Conservation (phyloP, 2,797 vertebrate species). For the Coilia nasus region DNA sequence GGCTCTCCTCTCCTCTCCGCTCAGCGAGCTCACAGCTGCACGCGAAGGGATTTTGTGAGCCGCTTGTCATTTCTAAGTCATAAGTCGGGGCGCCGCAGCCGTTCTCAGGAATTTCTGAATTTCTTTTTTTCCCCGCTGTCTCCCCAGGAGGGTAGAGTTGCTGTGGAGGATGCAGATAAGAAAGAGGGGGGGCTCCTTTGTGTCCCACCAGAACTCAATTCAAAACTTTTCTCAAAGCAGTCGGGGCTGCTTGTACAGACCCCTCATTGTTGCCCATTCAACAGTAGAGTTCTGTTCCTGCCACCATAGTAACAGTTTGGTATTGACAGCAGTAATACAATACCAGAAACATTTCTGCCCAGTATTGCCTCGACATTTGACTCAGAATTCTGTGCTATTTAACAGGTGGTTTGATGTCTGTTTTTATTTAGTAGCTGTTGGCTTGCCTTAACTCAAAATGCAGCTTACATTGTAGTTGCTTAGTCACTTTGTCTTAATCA, state of each 20-base stretch:
- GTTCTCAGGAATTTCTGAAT: not conserved
- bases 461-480: not conserved
- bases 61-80: conserved; percentile 2
- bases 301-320: not conserved
- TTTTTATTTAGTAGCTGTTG: not conserved
- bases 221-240: not conserved
- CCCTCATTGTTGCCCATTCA: not conserved
- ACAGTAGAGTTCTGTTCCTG: conserved; percentile 11
- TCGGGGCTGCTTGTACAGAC: not conserved
- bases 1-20: conserved; percentile 12
- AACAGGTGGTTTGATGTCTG: not conserved
- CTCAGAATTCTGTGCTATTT: not conserved
- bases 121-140: not conserved
- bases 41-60: conserved; percentile 28
- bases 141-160: not conserved
- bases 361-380: not conserved
- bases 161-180: not conserved
- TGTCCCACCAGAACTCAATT: not conserved
- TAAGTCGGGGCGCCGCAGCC: not conserved
- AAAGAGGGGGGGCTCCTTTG: not conserved
- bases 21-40: conserved; percentile 17
- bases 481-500: not conserved
- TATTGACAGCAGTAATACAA: not conserved
- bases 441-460: not conserved
- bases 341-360: not conserved